These are phyloP conservation scores for Myripristis murdjan DNA, from an alignment of 2,797 vertebrate genomes.

Conservation along the genomic window DNA sequence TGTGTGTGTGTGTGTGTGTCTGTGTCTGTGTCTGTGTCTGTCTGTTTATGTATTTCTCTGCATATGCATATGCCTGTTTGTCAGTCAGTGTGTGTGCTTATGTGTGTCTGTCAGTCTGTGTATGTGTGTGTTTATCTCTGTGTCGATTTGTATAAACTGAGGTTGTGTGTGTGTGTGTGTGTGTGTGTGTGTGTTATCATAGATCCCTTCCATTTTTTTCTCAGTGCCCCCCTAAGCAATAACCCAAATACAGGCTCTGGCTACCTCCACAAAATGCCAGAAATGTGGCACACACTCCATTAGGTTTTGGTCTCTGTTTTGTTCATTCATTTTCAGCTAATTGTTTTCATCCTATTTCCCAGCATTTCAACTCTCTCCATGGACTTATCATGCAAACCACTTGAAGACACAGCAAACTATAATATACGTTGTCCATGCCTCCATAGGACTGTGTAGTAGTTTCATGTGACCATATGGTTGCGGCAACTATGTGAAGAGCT, in stretches of 20 bases:
- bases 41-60: not conserved
- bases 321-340: slow-evolving; percentile 1
- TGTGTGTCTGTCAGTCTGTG: not conserved
- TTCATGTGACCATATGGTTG: not conserved
- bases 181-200: not conserved
- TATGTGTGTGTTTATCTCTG: not conserved
- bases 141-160: too few species aligned
- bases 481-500: not conserved
- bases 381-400: not conserved
- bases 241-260: slow-evolving; percentile 59
- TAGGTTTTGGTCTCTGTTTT: slow-evolving; percentile 31
- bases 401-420: not conserved
- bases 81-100: slow-evolving; percentile 1
- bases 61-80: not conserved
- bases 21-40: not conserved
- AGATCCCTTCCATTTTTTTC: slow-evolving; percentile 17
- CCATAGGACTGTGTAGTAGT: not conserved
- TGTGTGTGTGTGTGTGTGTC: slow-evolving; percentile 13
- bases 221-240: slow-evolving; percentile 31
- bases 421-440: not conserved
- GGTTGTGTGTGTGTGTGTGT: not conserved
- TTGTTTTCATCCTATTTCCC: slow-evolving; percentile 12
- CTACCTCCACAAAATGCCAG: not conserved
- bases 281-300: slow-evolving; percentile 20
- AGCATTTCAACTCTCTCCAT: not conserved